Evolutionary conservation across 2,797 vertebrate species (phyloP).

Genomic region (Oophaga sylvatica): DNA sequence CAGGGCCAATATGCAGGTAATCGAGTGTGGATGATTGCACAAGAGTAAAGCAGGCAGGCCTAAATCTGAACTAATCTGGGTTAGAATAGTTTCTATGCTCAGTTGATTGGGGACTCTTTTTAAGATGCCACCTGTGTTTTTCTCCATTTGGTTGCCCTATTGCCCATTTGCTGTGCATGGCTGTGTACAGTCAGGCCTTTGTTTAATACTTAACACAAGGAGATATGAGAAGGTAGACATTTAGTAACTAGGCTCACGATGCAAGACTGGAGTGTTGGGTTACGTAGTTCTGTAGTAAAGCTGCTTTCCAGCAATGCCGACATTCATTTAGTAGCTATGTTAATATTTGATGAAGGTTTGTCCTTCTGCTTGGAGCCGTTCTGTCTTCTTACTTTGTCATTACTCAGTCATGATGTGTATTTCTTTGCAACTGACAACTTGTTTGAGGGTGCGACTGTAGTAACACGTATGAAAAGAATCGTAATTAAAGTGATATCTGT

Average conservation of each 20-base stretch:
- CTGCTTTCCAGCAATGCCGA: not conserved
- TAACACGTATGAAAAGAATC: not conserved
- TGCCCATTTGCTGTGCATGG: not conserved
- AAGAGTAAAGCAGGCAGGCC: too few species aligned
- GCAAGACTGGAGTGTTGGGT: not conserved
- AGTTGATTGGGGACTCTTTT: not conserved
- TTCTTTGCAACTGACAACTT: not conserved
- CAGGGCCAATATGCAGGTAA: too few species aligned
- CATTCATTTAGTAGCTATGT: not conserved
- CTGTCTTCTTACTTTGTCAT: not conserved
- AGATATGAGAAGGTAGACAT: not conserved
- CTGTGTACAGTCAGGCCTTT: not conserved
- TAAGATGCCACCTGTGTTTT: not conserved
- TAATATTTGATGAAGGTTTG: conserved; percentile 15
- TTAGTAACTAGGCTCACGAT: not conserved
- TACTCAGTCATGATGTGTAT: not conserved
- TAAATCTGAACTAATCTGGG: not conserved
- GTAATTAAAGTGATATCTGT: not conserved
- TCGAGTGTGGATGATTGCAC: too few species aligned
- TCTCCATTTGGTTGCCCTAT: not conserved
- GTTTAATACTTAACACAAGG: not conserved
- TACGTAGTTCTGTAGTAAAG: not conserved
- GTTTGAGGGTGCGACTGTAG: not conserved
- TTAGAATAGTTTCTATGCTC: not conserved
- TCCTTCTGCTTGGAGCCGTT: not conserved